phyloP scores from a whole-genome alignment of 2,888 invertebrate species.

The Candidula unifasciata region DNA sequence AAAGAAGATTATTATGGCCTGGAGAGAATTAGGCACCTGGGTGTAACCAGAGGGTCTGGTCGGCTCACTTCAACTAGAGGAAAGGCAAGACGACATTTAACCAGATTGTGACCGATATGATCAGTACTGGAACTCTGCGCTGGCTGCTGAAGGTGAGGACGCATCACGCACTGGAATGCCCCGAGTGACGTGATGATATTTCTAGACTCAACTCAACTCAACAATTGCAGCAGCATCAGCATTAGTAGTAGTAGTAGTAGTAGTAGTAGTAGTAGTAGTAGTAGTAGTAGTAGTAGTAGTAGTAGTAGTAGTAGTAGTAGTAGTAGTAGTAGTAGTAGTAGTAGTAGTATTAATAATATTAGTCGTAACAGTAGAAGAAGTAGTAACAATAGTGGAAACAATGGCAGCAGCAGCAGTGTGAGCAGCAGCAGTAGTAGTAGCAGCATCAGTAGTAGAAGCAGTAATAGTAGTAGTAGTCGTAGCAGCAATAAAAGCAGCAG shows the following conservation, averaged over 20 bases:
- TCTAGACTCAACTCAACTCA: too few species aligned
- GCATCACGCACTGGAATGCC: too few species aligned
- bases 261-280: slow-evolving; percentile 20
- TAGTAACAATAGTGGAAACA: not conserved
- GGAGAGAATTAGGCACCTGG: too few species aligned
- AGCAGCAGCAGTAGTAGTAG: slow-evolving; percentile 5
- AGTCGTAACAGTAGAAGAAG: not conserved
- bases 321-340: slow-evolving; percentile 32
- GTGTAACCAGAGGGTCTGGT: too few species aligned
- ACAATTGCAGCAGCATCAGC: not conserved
- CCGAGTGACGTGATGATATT: too few species aligned
- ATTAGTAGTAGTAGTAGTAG: slow-evolving; percentile 31
- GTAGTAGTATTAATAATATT: not conserved
- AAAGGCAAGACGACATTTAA: too few species aligned
- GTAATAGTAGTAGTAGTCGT: slow-evolving; percentile 22
- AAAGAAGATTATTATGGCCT: too few species aligned
- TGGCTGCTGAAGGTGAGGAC: too few species aligned
- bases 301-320: slow-evolving; percentile 24
- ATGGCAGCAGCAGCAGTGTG: not conserved
- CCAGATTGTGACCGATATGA: too few species aligned
- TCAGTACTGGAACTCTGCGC: too few species aligned
- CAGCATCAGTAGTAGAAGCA: slow-evolving; percentile 14
- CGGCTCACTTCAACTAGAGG: too few species aligned
- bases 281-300: slow-evolving; percentile 30
- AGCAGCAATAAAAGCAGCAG: slow-evolving; percentile 30